Evolutionary conservation across 2,113 vertebrate genomes (phyloP), one percentile per base, ranked within the genome.

Genomic region (Onychorhynchus coronatus): DNA sequence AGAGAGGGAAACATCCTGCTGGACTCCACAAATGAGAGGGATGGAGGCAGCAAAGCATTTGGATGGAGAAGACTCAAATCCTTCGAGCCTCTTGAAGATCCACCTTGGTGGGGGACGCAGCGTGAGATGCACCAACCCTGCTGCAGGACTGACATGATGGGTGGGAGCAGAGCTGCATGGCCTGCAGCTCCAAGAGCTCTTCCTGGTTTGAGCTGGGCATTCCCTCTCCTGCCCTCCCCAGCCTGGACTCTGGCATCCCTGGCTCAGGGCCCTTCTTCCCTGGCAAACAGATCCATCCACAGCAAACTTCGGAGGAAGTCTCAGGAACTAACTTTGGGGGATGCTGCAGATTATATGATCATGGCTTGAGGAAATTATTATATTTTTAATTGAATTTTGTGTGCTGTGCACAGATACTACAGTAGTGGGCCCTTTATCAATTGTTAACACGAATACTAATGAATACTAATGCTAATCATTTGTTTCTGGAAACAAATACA

Each of bases 371-470:
- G 96, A 96, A 97, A 95, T 95, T 91, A 94, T 94, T 96, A 91
- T 94, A 95, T 96, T 96, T 97, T 97, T 96, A 97, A 97, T 94
- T 97, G 90, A 96, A 93, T 97, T 95, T 90, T 37, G 82, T 93
- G 95, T 93, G 91, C 90, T 93, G 4, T 74, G 93, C 81, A 39
- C 68, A 93, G 96, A 96, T 95, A 93, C 76, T 91, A 93, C 93
- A 86, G 95, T 93, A 91, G 93, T 83, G 88, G 88, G 93, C 50
- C 88, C 82, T 96, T 97, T 96, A 96, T 96, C 95, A 96, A 96
- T 91, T 94, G 95, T 97, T 96, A 97, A 96, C 90, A 95, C 0
- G 75, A 96, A 95, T 95, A 94, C 90, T 94, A 97, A 97, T 97
- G 93, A 96, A 95, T 96, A 96, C 88, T 95, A 97, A 96, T 97